A percentile compares a stretch with the other conserved stretches of the same genome.
These are phyloP conservation scores for Trichopoda pennipes DNA, from an alignment of 2,888 invertebrate species.

Conservation along the genomic window DNA sequence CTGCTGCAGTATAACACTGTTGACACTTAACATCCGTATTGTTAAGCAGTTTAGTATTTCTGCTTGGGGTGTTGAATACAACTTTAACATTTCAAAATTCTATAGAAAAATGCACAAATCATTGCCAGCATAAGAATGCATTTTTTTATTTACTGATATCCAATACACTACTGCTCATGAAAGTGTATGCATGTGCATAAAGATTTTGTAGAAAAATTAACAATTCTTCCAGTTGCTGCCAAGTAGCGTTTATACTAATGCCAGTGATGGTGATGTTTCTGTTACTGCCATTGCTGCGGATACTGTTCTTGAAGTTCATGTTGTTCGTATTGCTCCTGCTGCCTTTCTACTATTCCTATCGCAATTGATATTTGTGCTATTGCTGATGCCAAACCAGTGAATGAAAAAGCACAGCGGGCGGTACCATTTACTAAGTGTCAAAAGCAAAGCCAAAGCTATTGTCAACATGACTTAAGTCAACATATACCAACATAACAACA, in stretches of 20 bases:
- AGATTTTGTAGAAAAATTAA: conserved; percentile 29
- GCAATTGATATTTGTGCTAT: conserved; percentile 38
- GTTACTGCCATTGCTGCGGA: conserved; percentile 47
- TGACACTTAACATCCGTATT: conserved; percentile 63
- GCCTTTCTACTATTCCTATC: conserved; percentile 14
- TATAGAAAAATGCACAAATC: conserved; percentile 45
- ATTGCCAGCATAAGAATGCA: conserved; percentile 57
- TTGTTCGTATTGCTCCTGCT: conserved; percentile 50
- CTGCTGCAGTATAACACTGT: conserved; percentile 50
- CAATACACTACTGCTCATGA: background rate
- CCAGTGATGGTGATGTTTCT: conserved; percentile 37
- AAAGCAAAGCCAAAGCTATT: conserved; percentile 80
- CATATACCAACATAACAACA: conserved; percentile 55
- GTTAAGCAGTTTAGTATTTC: conserved; percentile 44
- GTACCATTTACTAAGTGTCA: conserved; percentile 75
- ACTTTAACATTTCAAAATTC: conserved; percentile 13
- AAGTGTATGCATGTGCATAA: background rate
- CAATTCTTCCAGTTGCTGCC: conserved; percentile 55
- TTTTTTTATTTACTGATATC: conserved; percentile 20
- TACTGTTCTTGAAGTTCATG: conserved; percentile 53
- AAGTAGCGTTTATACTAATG: conserved; percentile 38
- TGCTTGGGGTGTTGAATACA: conserved; percentile 47
- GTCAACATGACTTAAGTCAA: conserved; percentile 74
- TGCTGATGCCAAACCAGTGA: conserved; percentile 68
- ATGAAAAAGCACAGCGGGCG: conserved; percentile 76